A percentile compares a stretch with the other conserved stretches of the same genome.
Conservation (phyloP, 2,888 invertebrate species). For the Carcina quercana region DNA sequence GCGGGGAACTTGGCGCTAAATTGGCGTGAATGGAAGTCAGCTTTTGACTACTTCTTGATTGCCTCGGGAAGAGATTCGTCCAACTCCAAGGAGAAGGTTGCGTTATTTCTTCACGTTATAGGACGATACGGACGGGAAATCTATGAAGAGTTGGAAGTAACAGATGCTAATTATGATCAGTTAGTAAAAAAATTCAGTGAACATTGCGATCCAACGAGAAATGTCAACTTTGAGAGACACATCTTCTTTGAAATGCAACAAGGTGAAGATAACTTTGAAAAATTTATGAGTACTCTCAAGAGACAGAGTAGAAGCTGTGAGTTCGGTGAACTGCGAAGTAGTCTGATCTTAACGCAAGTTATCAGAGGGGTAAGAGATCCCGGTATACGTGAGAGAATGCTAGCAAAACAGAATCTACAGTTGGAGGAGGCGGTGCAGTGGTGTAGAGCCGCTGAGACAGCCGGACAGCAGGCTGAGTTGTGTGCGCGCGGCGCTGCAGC, state of each 20-base stretch:
- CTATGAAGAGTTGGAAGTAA: conserved; percentile 12
- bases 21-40: conserved; percentile 13
- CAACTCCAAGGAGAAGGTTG: conserved; percentile 6
- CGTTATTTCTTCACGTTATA: conserved; percentile 18
- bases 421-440: conserved; percentile 10
- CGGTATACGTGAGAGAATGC: conserved; percentile 5
- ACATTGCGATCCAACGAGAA: conserved; percentile 7
- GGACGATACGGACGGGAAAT: conserved; percentile 14
- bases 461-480: conserved; percentile 5
- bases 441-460: conserved; percentile 9
- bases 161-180: conserved; percentile 1
- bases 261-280: conserved; percentile 10
- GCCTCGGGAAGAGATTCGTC: conserved; percentile 3
- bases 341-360: conserved; percentile 16
- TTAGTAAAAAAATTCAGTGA: conserved; percentile 8
- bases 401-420: conserved; percentile 3
- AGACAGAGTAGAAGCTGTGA: conserved; percentile 15
- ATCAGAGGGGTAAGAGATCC: conserved; percentile 16
- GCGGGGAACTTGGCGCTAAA: conserved; percentile 5
- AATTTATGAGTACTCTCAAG: conserved; percentile 10
- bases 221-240: conserved; percentile 15
- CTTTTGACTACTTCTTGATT: conserved; percentile 14
- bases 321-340: conserved; percentile 13
- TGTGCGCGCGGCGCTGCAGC: background rate
- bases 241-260: conserved; percentile 16